phyloP scores from a whole-genome alignment of 2,888 invertebrate genomes.

The Drosophila algonquin region DNA sequence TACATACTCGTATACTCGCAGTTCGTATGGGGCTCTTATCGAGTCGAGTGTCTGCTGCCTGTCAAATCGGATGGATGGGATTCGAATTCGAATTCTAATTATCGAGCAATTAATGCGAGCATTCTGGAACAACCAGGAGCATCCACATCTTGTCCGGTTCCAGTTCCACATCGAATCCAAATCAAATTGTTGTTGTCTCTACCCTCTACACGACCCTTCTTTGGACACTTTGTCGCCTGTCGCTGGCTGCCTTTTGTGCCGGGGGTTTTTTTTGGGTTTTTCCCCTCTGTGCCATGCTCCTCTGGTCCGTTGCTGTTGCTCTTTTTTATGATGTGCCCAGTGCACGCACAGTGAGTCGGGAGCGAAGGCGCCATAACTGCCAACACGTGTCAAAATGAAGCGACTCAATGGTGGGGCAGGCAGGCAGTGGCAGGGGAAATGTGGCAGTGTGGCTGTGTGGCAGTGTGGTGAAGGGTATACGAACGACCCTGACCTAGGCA shows the following conservation, averaged over 20 bases:
- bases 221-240: conserved; percentile 36
- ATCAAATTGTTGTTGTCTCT: conserved; percentile 2
- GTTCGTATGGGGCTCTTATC: conserved; percentile 32
- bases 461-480: conserved; percentile 9
- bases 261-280: conserved; percentile 41
- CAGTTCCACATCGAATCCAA: neutral
- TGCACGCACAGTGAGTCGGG: conserved; percentile 43
- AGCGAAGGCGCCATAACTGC: conserved; percentile 65
- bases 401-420: conserved; percentile 37
- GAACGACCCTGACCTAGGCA: conserved; percentile 73
- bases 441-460: conserved; percentile 6
- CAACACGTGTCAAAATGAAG: conserved; percentile 74
- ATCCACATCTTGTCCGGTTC: neutral
- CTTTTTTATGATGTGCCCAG: conserved; percentile 57
- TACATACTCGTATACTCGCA: too few relatives aligned
- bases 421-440: conserved; percentile 10
- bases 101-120: conserved; percentile 59
- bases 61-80: conserved; percentile 17
- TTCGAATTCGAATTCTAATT: conserved; percentile 57
- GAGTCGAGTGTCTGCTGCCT: conserved; percentile 46
- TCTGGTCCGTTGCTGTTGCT: conserved; percentile 31
- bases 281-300: conserved; percentile 31
- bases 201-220: neutral
- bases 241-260: conserved; percentile 15
- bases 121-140: neutral